These are phyloP conservation scores for Drosophila leontia DNA, from an alignment of 1,140 invertebrate genomes.

Conservation along the genomic window DNA sequence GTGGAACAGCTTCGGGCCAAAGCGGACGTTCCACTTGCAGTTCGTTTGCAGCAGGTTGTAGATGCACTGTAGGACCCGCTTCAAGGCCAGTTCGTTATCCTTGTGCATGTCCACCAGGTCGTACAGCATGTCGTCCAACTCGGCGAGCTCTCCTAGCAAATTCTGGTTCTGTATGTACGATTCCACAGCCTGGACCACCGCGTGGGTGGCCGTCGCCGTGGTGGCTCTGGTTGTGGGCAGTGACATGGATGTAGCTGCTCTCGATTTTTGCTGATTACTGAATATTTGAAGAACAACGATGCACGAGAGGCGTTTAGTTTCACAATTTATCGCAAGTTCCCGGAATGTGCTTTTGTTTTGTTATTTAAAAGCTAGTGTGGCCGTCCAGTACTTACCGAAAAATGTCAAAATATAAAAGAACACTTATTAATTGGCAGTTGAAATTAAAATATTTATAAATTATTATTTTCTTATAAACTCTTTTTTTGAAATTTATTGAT, in stretches of 20 bases:
- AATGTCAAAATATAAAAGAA: background rate
- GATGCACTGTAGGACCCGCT: constrained; percentile 63
- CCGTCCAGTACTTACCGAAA: background rate
- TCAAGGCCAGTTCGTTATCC: constrained; percentile 55
- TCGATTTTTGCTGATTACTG: background rate
- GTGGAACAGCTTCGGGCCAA: constrained; percentile 66
- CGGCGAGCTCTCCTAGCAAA: constrained; percentile 65
- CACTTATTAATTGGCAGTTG: background rate
- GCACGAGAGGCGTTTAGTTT: background rate
- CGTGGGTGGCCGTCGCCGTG: constrained; percentile 55
- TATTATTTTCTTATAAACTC: background rate
- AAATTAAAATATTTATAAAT: background rate
- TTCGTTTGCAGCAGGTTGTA: constrained; percentile 60
- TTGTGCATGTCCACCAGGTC: constrained; percentile 61
- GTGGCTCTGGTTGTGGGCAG: constrained; percentile 57
- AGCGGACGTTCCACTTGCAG: constrained; percentile 59
- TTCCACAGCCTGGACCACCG: constrained; percentile 63
- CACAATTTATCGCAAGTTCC: constrained; percentile 22
- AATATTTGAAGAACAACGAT: too few relatives aligned
- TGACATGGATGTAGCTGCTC: constrained; percentile 38
- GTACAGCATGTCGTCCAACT: constrained; percentile 63
- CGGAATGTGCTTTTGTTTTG: constrained; percentile 8
- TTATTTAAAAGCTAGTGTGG: constrained; percentile 4
- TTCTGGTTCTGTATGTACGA: constrained; percentile 69
- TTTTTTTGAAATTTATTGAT: background rate